phyloP scores from a whole-genome alignment of 2,888 invertebrate species.

The Panzeria rudis region DNA sequence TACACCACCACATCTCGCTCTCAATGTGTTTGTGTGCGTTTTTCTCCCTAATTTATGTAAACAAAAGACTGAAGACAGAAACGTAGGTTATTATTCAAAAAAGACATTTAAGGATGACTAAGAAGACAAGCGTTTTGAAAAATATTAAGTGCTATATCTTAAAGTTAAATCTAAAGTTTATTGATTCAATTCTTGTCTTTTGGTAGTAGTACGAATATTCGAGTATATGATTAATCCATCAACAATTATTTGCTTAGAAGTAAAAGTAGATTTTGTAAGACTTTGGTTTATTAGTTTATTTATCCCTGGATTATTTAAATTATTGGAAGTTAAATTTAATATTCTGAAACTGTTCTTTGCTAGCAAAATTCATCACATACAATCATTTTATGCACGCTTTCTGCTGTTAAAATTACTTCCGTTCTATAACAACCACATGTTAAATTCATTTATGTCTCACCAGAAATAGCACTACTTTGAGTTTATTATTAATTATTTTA shows the following conservation, averaged over 20 bases:
- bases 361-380: too few species aligned
- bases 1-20: not conserved
- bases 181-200: not conserved
- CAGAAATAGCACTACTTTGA: too few species aligned
- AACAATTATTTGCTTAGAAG: not conserved
- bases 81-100: not conserved
- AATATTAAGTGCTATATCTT: not conserved
- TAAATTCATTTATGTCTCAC: too few species aligned
- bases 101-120: not conserved
- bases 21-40: not conserved
- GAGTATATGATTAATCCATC: not conserved
- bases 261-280: not conserved
- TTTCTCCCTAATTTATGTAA: not conserved
- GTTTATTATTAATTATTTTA: too few species aligned
- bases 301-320: not conserved
- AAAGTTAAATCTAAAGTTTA: not conserved
- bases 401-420: too few species aligned
- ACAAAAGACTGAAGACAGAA: conserved; percentile 37
- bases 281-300: not conserved
- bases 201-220: not conserved
- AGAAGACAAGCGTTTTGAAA: not conserved
- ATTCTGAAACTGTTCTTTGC: too few species aligned
- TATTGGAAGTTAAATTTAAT: too few species aligned
- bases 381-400: too few species aligned
- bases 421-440: too few species aligned